Evolutionary conservation across 2,888 invertebrate species (phyloP), one percentile per base, ranked within the genome.

Genomic region (Notocelia uddmanniana): DNA sequence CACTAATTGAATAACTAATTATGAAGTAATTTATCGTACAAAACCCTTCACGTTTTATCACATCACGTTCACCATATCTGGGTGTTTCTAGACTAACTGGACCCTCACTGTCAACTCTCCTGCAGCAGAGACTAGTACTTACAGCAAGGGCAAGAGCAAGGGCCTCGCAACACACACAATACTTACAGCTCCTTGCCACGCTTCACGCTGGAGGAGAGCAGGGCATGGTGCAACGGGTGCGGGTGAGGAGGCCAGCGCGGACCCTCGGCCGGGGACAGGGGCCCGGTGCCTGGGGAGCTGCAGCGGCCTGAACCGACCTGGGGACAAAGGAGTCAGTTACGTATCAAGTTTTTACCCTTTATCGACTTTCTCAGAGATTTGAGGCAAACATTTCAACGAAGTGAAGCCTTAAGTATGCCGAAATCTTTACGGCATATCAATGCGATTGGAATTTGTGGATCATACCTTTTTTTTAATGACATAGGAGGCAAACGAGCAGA

Each of bases 101-200:
- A 13, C 11, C 34, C 2, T 34, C 34, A 2, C 0, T 11, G 10
- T 11, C 34, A 34, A 11, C 34, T 34, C n/a, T n/a, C n/a, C n/a
- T n/a, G n/a, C n/a, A n/a, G n/a, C n/a, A n/a, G 34, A 34, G 34
- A 34, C 11, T 11, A 8, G 34, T 8, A 1, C 34, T 34, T 34
- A 10, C 34, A 34, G n/a, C n/a, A n/a, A n/a, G n/a, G n/a, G n/a
- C n/a, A n/a, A n/a, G n/a, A 31, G n/a, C 48, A 6, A 1, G 48
- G 48, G 18, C 48, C 18, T 0, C n/a, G 6, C n/a, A n/a, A 3
- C 15, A 3, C 41, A 41, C 41, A 41, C 11, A 34, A 76, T 82
- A 92, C 92, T 92, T 83, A 93, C 93, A 94, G 86, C 77, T 94
- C 94, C 81, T 94, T 94, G 73, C 92, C 92, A n/a, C 94, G 86